Evolutionary conservation across 2,888 invertebrate genomes (phyloP).

Genomic region (Alviniconcha strummeri): DNA sequence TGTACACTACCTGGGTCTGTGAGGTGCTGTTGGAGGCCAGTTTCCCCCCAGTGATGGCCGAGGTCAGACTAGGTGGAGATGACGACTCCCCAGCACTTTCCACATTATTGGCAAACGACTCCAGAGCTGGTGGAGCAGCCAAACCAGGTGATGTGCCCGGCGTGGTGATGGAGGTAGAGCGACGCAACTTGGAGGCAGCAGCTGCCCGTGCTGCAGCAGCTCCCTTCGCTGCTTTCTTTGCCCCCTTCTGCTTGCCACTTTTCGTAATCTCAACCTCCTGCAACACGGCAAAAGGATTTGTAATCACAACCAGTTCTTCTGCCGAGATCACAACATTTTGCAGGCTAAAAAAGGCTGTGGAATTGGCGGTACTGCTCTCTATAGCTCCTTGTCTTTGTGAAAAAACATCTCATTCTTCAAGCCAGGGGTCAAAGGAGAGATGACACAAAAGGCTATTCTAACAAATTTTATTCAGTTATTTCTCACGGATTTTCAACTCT

Average conservation of each 20-base stretch:
- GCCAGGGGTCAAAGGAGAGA: too few species aligned
- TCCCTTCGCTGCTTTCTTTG: slow-evolving; percentile 36
- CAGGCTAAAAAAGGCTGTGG: too few species aligned
- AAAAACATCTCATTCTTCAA: too few species aligned
- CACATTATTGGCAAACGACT: slow-evolving; percentile 20
- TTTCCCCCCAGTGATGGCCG: background rate
- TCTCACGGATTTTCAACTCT: too few species aligned
- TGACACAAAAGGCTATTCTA: too few species aligned
- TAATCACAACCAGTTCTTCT: too few species aligned
- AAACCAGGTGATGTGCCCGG: slow-evolving; percentile 8
- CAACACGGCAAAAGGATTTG: slow-evolving; percentile 32
- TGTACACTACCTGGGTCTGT: slow-evolving; percentile 26
- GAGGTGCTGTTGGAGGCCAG: slow-evolving; percentile 23
- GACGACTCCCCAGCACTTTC: slow-evolving; percentile 8
- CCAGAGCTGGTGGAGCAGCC: slow-evolving; percentile 13
- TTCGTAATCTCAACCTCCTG: slow-evolving; percentile 74
- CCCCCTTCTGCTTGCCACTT: slow-evolving; percentile 38
- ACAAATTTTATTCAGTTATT: too few species aligned
- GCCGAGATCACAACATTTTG: too few species aligned
- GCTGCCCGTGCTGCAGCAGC: slow-evolving; percentile 35
- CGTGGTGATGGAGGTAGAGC: slow-evolving; percentile 10
- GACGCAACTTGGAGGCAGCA: slow-evolving; percentile 17
- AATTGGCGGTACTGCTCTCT: too few species aligned
- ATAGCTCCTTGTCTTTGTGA: too few species aligned
- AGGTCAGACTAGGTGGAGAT: slow-evolving; percentile 18